Percentiles rank a stretch among this genome's conserved stretches.
Evolutionary conservation across 2,888 invertebrate species (phyloP).

Genomic region (Gibbula magus): DNA sequence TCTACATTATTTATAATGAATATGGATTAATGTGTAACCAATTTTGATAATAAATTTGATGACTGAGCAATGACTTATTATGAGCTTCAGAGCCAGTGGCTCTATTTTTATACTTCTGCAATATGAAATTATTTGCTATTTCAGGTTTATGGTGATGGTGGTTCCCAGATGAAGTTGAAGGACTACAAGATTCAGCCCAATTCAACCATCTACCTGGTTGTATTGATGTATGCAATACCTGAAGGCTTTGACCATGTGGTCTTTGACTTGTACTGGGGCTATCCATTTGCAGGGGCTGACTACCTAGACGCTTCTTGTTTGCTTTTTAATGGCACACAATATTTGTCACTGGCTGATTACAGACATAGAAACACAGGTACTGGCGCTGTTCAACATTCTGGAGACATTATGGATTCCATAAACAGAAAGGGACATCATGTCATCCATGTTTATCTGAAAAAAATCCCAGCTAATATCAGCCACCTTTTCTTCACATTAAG

Average conservation of each 20-base stretch:
- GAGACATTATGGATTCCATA: slow-evolving; percentile 50
- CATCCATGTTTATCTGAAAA: slow-evolving; percentile 50
- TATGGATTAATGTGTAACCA: too few species aligned
- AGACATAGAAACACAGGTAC: neutral
- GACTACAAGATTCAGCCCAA: slow-evolving; percentile 47
- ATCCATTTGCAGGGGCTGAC: slow-evolving; percentile 43
- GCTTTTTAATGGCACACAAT: slow-evolving; percentile 35
- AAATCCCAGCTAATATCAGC: slow-evolving; percentile 46
- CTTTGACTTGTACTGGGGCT: slow-evolving; percentile 58
- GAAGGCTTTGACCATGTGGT: slow-evolving; percentile 53
- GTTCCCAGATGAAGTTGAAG: slow-evolving; percentile 20
- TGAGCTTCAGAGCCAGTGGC: too few species aligned
- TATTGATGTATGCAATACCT: slow-evolving; percentile 50
- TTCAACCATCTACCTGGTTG: slow-evolving; percentile 46
- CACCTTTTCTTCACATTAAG: slow-evolving; percentile 59
- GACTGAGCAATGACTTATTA: too few species aligned
- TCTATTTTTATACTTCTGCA: too few species aligned
- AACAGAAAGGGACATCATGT: slow-evolving; percentile 52
- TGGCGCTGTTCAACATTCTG: slow-evolving; percentile 44
- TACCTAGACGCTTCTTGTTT: slow-evolving; percentile 57
- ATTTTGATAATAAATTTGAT: too few species aligned
- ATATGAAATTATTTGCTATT: too few species aligned
- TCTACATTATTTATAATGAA: too few species aligned
- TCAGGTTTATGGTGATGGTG: too few species aligned
- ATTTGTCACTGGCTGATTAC: slow-evolving; percentile 37